Evolutionary conservation across 2,888 invertebrate species (phyloP).

Genomic region (Amiota mariae): DNA sequence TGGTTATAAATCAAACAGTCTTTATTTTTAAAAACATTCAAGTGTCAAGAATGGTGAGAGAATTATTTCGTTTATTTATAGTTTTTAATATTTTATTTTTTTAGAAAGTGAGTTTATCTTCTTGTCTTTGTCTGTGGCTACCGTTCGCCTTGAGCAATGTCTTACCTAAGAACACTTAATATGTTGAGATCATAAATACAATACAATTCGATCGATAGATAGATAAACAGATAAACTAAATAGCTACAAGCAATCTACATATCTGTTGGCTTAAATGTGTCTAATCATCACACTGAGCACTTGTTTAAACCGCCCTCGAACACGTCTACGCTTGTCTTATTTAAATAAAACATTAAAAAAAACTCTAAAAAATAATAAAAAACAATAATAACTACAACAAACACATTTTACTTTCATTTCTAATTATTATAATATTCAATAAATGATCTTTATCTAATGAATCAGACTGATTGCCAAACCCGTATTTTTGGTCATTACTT

Average conservation of each 20-base stretch:
- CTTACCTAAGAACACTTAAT: conserved; percentile 1
- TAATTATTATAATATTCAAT: conserved; percentile 60
- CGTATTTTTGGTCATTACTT: background rate
- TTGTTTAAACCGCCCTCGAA: background rate
- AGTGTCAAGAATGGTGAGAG: conserved; percentile 34
- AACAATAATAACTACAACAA: no score
- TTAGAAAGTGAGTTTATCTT: conserved; percentile 57
- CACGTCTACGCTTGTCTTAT: conserved; percentile 23
- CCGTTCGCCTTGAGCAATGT: background rate
- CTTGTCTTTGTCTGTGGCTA: conserved; percentile 39
- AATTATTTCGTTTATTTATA: conserved; percentile 17
- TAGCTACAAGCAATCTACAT: conserved; percentile 33
- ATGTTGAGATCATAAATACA: conserved; percentile 11
- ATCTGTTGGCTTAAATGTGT: conserved; percentile 54
- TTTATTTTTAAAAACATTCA: conserved; percentile 17
- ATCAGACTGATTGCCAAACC: conserved; percentile 36
- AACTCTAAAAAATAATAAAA: no score
- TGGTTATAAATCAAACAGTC: conserved; percentile 3
- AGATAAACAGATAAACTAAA: conserved; percentile 32
- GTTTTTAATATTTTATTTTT: conserved; percentile 43
- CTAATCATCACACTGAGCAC: conserved; percentile 36
- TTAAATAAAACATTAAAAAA: conserved; percentile 42
- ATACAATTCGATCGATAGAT: conserved; percentile 7
- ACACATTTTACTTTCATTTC: conserved; percentile 63
- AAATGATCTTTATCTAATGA: conserved; percentile 55